phyloP scores from a whole-genome alignment of 2,113 vertebrate species.

The Gopherus evgoodei region DNA sequence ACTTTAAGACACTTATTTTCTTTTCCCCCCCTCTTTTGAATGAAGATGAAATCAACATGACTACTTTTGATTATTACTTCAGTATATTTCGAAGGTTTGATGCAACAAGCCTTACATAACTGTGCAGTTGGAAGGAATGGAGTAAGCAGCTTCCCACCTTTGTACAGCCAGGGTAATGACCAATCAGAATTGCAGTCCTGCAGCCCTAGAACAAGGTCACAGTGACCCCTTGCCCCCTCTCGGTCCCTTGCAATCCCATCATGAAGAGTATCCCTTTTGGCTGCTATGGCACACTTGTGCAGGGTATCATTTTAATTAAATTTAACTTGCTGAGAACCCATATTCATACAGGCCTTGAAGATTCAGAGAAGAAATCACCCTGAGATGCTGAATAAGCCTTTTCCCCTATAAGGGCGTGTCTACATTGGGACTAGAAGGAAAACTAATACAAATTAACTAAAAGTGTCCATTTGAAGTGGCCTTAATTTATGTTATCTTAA shows the following conservation, averaged over 20 bases:
- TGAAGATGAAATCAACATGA: background rate
- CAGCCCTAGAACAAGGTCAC: background rate
- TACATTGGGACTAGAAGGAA: background rate
- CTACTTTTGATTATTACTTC: background rate
- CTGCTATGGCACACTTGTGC: background rate
- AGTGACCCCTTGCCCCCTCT: background rate
- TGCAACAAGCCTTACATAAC: background rate
- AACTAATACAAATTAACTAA: background rate
- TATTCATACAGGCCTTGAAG: background rate
- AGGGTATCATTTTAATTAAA: background rate
- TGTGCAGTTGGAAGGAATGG: background rate
- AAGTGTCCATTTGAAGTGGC: background rate
- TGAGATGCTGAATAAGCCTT: background rate
- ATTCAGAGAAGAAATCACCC: background rate
- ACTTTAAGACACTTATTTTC: background rate
- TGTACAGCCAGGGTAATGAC: background rate
- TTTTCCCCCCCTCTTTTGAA: background rate
- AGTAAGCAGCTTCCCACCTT: background rate
- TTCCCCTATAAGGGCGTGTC: background rate
- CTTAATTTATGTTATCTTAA: background rate
- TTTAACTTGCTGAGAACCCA: background rate
- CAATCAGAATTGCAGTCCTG: background rate
- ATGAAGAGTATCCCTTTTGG: background rate
- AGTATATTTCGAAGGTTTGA: background rate
- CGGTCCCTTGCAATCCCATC: background rate